A percentile compares a stretch with the other conserved stretches of the same genome.
These are phyloP conservation scores for Epinotia brunnichana DNA, from an alignment of 2,888 invertebrate species.

Conservation along the genomic window DNA sequence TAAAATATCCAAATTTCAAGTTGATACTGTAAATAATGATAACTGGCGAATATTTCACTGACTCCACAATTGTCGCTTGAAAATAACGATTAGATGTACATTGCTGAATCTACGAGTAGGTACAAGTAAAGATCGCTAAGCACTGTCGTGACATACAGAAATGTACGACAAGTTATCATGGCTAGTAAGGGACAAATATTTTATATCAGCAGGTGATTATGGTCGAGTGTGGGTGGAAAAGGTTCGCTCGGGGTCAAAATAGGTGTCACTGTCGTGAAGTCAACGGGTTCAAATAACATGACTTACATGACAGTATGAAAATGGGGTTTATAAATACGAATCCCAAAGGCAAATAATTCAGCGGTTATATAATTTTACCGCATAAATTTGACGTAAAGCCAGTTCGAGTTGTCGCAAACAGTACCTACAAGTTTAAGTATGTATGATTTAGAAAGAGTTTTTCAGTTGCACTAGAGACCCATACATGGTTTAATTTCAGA, in stretches of 20 bases:
- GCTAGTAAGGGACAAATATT: no score
- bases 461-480: slow-evolving; percentile 64
- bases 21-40: not conserved
- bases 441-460: slow-evolving; percentile 51
- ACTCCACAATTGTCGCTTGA: not conserved
- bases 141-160: no score
- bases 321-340: no score
- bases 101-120: no score
- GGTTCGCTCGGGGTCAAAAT: no score
- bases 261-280: no score
- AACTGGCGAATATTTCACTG: not conserved
- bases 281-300: no score
- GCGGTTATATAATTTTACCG: not conserved
- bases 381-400: not conserved
- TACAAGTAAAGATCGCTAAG: no score
- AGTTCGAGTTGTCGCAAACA: slow-evolving; percentile 38
- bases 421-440: slow-evolving; percentile 5
- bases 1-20: not conserved
- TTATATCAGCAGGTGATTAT: no score
- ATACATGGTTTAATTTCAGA: slow-evolving; percentile 80
- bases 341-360: not conserved
- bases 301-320: no score
- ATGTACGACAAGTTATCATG: no score
- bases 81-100: not conserved
- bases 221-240: no score